Base-by-base conservation (phyloP, 2,888 invertebrate genomes). In the Chymomyza procnemis region DNA sequence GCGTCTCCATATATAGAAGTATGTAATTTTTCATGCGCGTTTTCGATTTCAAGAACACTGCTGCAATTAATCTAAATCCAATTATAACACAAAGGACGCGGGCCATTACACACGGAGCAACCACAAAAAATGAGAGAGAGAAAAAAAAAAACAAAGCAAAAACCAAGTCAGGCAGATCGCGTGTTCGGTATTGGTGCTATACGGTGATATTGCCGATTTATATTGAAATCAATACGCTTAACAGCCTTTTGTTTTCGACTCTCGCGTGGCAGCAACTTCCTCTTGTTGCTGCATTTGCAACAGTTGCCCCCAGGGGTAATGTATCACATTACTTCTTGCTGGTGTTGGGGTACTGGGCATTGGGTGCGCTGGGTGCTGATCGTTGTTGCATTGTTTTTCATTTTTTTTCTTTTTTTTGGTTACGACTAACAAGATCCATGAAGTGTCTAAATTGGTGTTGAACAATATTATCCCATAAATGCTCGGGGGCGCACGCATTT, bases 381-480 rank as follows among this genome's bases (percentile, higher is more conserved):
- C 19, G n/a, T 21, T 52, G 50, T 52, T 76, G 66, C 80, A 87
- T 87, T 85, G 79, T 79, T 14, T 8, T 50, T n/a, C n/a, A n/a
- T n/a, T n/a, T n/a, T n/a, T n/a, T n/a, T n/a, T n/a, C n/a, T n/a
- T 26, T 26, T 26, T 26, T 26, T 26, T 26, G 26, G 74, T 73
- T 14, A 8, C 74, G 74, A 78, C 84, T 90, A 89, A 90, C 90
- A 90, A 90, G 90, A 89, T 88, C 88, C 88, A 89, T 87, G 82
- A 89, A 88, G 90, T 89, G 89, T 89, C 87, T 87, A 89, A 90
- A 90, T 90, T 90, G 90, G 89, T 89, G 89, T 90, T 89, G 89
- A 88, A 80, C 88, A 86, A 88, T 86, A 89, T 89, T 88, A 88
- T 80, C 85, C 78, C 78, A 70, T 79, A 76, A 81, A 76, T 68